phyloP scores from a whole-genome alignment of 1,140 invertebrate species.

The Cydia strobilella region DNA sequence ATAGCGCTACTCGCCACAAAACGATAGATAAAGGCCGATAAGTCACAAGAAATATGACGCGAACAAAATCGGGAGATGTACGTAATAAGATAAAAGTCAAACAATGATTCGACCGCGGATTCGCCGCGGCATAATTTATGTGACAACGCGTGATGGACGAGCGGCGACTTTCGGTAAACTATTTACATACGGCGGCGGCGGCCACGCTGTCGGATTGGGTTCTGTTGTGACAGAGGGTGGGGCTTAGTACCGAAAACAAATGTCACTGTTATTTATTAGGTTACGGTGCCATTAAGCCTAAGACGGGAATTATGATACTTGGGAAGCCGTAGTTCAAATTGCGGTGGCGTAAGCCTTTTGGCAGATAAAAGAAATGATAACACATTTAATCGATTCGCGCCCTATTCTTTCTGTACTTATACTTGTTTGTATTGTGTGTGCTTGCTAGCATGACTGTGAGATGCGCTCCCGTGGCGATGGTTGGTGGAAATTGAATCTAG shows the following conservation, averaged over 20 bases:
- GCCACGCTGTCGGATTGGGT: slow-evolving; percentile 74
- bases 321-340: slow-evolving; percentile 36
- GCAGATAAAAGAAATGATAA: slow-evolving; percentile 13
- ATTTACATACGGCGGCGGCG: slow-evolving; percentile 75
- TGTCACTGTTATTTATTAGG: slow-evolving; percentile 79
- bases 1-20: slow-evolving; percentile 77
- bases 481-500: slow-evolving; percentile 68
- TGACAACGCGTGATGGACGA: slow-evolving; percentile 79
- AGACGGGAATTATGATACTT: slow-evolving; percentile 61
- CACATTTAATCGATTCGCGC: slow-evolving; percentile 4
- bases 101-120: slow-evolving; percentile 79
- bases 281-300: slow-evolving; percentile 72
- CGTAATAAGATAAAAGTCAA: slow-evolving; percentile 80
- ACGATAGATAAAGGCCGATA: slow-evolving; percentile 79
- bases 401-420: neutral
- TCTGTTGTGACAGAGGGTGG: slow-evolving; percentile 76
- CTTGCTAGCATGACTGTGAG: slow-evolving; percentile 38
- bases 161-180: slow-evolving; percentile 79
- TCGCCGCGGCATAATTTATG: slow-evolving; percentile 80
- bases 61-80: slow-evolving; percentile 79
- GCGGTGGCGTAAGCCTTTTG: slow-evolving; percentile 13
- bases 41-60: slow-evolving; percentile 79
- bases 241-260: slow-evolving; percentile 78
- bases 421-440: slow-evolving; percentile 2
- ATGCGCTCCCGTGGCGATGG: slow-evolving; percentile 53